Evolutionary conservation across 2,113 vertebrate genomes (phyloP), one percentile per base, ranked within the genome.

Genomic region (Crotalus tigris): DNA sequence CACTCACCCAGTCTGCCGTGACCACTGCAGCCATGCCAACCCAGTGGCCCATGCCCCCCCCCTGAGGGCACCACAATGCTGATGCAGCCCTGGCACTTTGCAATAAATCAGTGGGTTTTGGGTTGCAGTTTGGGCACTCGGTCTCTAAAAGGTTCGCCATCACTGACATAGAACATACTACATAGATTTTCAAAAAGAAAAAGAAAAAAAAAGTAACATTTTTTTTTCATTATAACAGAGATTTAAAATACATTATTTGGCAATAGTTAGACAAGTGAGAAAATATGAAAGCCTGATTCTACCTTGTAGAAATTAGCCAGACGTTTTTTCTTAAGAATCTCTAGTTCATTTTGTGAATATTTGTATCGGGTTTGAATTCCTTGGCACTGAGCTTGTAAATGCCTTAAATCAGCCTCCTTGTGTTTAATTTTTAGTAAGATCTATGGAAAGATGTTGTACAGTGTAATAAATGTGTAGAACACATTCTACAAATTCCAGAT

Each of bases 331-430:
- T 93, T 96, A 88, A 99, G 95, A 19, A 95, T 93, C 15, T 99
- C 98, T 54, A 99, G 93, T 90, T 99, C 99, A 54, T 46, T 97
- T 87, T 97, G 98, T 2, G 99, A 97, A 94, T 99, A 99, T 95
- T 98, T 99, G n/a, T 99, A 98, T 39, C 99, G 98, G 1, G 97
- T 99, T 89, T 98, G 98, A 91, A 90, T 98, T 33, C 99, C 99
- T 0, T 98, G 98, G 93, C 96, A 91, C 7, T 99, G 97, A 86
- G 98, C 97, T 86, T 94, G 95, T 90, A 99, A 95, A 93, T 98
- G 98, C 88, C 98, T 99, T 95, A 99, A 96, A 91, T 99, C 98
- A 1, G 97, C 33, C 94, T 99, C 99, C 94, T 99, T 99, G 46
- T 98, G 96, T 90, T 90, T 98, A 26, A 97, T 91, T 97, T 97